Evolutionary conservation across 2,113 vertebrate genomes (phyloP), one percentile per base, ranked within the genome.

Genomic region (Centropus unirufus): DNA sequence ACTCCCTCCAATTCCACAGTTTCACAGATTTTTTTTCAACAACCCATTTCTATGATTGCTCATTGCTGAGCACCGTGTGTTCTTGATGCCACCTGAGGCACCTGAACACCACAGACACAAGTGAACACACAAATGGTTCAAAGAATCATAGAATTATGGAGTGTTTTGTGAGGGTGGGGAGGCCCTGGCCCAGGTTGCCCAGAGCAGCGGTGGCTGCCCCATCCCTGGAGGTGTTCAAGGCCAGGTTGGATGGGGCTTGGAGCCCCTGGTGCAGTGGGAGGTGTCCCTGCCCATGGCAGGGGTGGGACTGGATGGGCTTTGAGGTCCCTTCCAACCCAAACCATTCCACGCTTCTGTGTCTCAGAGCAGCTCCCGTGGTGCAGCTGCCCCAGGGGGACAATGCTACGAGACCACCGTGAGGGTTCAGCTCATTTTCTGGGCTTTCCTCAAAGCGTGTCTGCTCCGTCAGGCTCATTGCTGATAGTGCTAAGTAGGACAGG

Each of bases 61-160:
- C n/a, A 8, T 4, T 3, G 1, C 75, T 34, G 55, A 93, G 4
- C 8, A 1, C 32, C 20, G 1, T 0, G 46, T 51, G 5, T 40
- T 83, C 89, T 27, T 26, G 64, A 14, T 75, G 87, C 61, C 91
- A 85, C 9, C 49, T 8, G 46, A 69, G 62, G 44, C 26, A 39
- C 1, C 10, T 10, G 51, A 39, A 4, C 46, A 5, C 58, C 42
- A 67, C 24, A 34, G 23, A 42, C 30, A 40, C 6, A 54, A 39
- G 44, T 8, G 59, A 63, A 51, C 11, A 12, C 1, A 2, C 36
- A 36, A 36, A 36, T 36, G 36, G 22, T 49, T 49, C 47, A 49
- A 6, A 49, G 47, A 49, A 49, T 49, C 22, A 49, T 23, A 20
- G 21, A 49, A 22, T 49, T 12, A 23, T 49, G 47, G 21, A 49